Base-by-base conservation (phyloP, 2,888 invertebrate species). In the Tachina lurida region DNA sequence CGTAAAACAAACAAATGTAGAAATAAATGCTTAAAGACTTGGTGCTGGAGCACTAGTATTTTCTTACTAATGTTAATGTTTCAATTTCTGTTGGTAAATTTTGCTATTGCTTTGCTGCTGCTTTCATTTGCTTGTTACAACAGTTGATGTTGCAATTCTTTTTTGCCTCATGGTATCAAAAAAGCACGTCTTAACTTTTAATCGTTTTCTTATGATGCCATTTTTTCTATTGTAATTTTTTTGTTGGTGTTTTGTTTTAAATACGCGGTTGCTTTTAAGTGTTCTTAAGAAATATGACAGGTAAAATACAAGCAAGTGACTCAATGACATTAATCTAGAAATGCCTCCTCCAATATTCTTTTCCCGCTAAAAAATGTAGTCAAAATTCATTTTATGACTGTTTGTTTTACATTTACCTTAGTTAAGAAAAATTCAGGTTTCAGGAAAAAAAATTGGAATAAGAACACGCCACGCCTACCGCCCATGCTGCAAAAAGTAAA, bases 171-270 rank as follows among this genome's bases (percentile, higher is more conserved):
- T 71, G 19, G 2, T 31, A 19, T 75, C 15, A 67, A 62, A 67
- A 54, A 56, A 75, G 81, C 81, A 85, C 82, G 85, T 85, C 78
- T 78, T 78, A 75, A 74, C 58, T 85, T 82, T 82, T 82, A 85
- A 85, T 85, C 85, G 85, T 52, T 85, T 85, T 74, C 84, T 85
- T 82, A 85, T 85, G 70, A 78, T 75, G 73, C 63, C 31, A 82
- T 71, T 58, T 84, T 58, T 47, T 68, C 45, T 74, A 41, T 31
- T 76, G 4, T 67, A 65, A 65, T 15, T 45, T 80, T 60, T 1
- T 58, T 47, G 31, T 5, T 45, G 70, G 4, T 43, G 60, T 15
- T 54, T 54, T 19, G 12, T 54, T 71, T 2, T 2, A 17, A 47
- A 9, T 31, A 60, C 73, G 74, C 49, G 10, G 52, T 2, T 15